These are phyloP conservation scores for Actinia equina DNA, from an alignment of 64 coral and sea anemone species.

Conservation along the genomic window DNA sequence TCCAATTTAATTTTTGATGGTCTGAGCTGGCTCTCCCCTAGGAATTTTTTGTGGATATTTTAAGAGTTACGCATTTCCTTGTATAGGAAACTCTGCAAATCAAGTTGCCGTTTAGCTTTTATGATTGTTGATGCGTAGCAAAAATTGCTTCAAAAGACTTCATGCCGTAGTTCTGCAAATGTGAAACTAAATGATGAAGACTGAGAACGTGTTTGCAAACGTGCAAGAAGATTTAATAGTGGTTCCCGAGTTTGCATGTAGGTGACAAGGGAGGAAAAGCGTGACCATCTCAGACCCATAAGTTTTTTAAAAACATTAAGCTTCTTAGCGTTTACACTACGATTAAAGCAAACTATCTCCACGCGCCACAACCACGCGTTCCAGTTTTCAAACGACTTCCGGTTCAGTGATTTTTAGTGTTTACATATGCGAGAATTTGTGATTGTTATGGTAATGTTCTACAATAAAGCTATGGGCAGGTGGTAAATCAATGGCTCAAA, in stretches of 20 bases:
- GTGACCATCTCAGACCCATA: not conserved
- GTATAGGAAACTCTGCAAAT: not conserved
- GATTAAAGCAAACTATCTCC: not conserved
- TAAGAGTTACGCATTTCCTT: conserved; percentile 8
- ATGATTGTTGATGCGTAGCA: not conserved
- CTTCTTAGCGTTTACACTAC: not conserved
- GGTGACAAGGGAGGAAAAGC: not conserved
- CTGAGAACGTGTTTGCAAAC: not conserved
- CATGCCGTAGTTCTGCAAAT: not conserved
- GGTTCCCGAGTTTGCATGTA: not conserved
- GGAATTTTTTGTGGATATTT: not conserved
- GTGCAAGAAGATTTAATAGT: not conserved
- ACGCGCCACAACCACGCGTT: conserved; percentile 18
- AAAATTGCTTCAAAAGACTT: not conserved
- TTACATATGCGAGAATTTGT: conserved; percentile 39
- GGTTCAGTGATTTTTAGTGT: conserved; percentile 37
- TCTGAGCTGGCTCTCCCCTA: not conserved
- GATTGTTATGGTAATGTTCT: conserved; percentile 46
- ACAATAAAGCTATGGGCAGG: conserved; percentile 62
- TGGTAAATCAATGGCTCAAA: conserved; percentile 77
- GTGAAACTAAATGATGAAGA: not conserved
- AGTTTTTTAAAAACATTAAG: not conserved
- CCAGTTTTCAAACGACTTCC: conserved; percentile 33
- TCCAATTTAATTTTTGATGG: not conserved
- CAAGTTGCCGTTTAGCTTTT: not conserved